Base-by-base conservation (phyloP, 1,140 invertebrate genomes). In the Acromyrmex echinatior region DNA sequence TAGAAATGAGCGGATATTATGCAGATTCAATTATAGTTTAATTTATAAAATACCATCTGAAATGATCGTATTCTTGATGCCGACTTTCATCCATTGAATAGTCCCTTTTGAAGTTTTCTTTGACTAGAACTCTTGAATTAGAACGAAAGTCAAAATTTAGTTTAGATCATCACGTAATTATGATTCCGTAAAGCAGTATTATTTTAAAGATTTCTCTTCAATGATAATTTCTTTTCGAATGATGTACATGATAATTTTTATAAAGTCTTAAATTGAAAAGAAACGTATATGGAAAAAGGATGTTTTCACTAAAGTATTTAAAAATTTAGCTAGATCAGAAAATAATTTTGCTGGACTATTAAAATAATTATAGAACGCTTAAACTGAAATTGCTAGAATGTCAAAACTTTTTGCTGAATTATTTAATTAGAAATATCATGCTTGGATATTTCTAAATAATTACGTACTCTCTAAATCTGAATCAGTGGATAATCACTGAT, bases 11-110 rank as follows among this genome's bases (percentile, higher is more conserved):
- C 18, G 31, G 35, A 60, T 10, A 45, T 79, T 63, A 63, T 86
- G 45, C 45, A 39, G n/a, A 35, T 81, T 77, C 56, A 45, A 60
- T 63, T 16, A n/a, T 74, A 56, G 49, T 81, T 86, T 71, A 53
- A 88, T 88, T 51, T 60, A 56, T 16, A 68, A 79, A 88, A 80
- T 21, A 74, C 21, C 25, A 14, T 0, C 7, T 60, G 18, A 73
- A 82, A 62, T 7, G 49, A 18, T 49, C 56, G n/a, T 10, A 58
- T n/a, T 56, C 18, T 21, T 14, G 2, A n/a, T 51, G 58, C 16
- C 9, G 31, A n/a, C 6, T 35, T 63, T 28, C 5, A 53, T 81
- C 28, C 35, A 18, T 51, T 76, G 87, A 88, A 70, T 86, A 31
- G 18, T 68, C 28, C 53, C 31, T 56, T 21, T 79, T 85, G 51